A percentile compares a stretch with the other conserved stretches of the same genome.
Conservation (phyloP, 2,113 vertebrate species). For the Cisticola juncidis region DNA sequence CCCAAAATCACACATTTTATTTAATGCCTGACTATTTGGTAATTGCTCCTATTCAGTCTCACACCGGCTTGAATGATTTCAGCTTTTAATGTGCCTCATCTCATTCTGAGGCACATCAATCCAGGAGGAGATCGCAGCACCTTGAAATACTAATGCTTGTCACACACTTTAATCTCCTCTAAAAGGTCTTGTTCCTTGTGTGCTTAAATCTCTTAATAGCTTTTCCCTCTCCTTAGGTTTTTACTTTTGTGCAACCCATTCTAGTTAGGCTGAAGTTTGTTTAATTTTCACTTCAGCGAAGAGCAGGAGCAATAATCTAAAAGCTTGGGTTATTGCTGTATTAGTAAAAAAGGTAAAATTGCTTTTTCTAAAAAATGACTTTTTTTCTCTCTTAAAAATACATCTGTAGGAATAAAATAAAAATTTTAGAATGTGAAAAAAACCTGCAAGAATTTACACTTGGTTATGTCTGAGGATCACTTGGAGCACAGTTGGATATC, state of each 20-base stretch:
- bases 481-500: background rate
- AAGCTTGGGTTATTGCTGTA: slow-evolving; percentile 4
- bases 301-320: slow-evolving; percentile 33
- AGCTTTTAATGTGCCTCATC: slow-evolving; percentile 76
- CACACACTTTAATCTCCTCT: slow-evolving; percentile 73
- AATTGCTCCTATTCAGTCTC: slow-evolving; percentile 74
- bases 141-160: slow-evolving; percentile 75
- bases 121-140: slow-evolving; percentile 67
- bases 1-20: slow-evolving; percentile 60
- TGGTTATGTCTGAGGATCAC: background rate
- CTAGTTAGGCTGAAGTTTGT: slow-evolving; percentile 43
- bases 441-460: too few relatives aligned
- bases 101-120: slow-evolving; percentile 77
- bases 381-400: background rate
- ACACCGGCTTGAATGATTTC: slow-evolving; percentile 66
- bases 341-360: slow-evolving; percentile 33
- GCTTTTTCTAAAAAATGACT: background rate
- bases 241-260: slow-evolving; percentile 66
- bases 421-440: background rate
- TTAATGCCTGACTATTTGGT: slow-evolving; percentile 72
- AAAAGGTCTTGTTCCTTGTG: slow-evolving; percentile 65
- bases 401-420: background rate
- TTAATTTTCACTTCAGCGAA: slow-evolving; percentile 28
- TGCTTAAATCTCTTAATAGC: slow-evolving; percentile 75
- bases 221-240: slow-evolving; percentile 51